Base-by-base conservation (phyloP, 2,113 vertebrate genomes). In the Lutjanus erythropterus region DNA sequence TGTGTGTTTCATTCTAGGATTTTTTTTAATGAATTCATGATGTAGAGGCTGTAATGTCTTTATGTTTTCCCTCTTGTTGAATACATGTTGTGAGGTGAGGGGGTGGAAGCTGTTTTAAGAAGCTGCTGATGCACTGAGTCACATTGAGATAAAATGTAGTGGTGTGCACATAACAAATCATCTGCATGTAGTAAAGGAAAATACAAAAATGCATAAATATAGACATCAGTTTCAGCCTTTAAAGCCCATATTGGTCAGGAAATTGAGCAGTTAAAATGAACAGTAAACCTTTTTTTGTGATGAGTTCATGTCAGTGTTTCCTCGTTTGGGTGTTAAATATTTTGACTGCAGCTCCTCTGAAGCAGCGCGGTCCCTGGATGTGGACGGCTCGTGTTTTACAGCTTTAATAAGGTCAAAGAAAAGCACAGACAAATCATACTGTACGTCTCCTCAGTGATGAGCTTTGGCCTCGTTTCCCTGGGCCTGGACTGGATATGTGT, bases 381-480 rank as follows among this genome's bases (percentile, higher is more conserved):
- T 49, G 1, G 16, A 46, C 31, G 27, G 37, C 33, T 70, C n/a
- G 2, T 47, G n/a, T 29, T 74, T 62, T n/a, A 55, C 25, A 58
- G 60, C 12, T 23, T n/a, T 75, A 23, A 44, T 46, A 35, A 52
- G n/a, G 56, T 47, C 33, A n/a, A 42, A 31, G 41, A 60, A 67
- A 71, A 19, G 50, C 33, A 14, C 14, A 25, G 37, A 56, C 9
- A 44, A 18, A 46, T 25, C 10, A 5, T 1, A 33, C 55, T 47
- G 39, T 61, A 25, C 18, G 15, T 85, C 15, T 67, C 3, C 71
- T 23, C 41, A 19, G 53, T 23, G 35, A 64, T 70, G 84, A 31
- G 61, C 6, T 58, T n/a, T 39, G 42, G 69, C 67, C 49, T 78
- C 60, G 3, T 71, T 69, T 59, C 65, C 11, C 33, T 73, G 50